A percentile compares a stretch with the other conserved stretches of the same genome.
These are phyloP conservation scores for Hirtodrosophila cameraria DNA, from an alignment of 2,888 invertebrate genomes.

Conservation along the genomic window DNA sequence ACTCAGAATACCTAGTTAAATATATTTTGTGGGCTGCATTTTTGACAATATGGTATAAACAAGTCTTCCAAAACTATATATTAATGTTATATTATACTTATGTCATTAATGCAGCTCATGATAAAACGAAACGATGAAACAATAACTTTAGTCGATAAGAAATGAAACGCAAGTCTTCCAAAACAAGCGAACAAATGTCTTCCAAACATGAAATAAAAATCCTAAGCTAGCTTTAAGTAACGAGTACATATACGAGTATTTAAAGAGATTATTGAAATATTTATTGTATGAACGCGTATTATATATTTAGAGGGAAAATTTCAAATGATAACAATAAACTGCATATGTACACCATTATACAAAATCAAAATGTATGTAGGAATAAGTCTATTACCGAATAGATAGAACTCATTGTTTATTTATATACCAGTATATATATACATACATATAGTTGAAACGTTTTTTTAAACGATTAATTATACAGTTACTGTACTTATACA, in stretches of 20 bases:
- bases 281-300: conserved; percentile 58
- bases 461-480: conserved; percentile 76
- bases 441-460: conserved; percentile 65
- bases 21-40: conserved; percentile 21
- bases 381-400: conserved; percentile 58
- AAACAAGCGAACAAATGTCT: conserved; percentile 79
- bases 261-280: conserved; percentile 60
- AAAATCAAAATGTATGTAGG: conserved; percentile 60
- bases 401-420: conserved; percentile 78
- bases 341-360: conserved; percentile 47
- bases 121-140: conserved; percentile 28
- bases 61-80: conserved; percentile 39
- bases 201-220: conserved; percentile 66
- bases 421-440: conserved; percentile 58
- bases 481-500: conserved; percentile 73
- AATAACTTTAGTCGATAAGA: conserved; percentile 68
- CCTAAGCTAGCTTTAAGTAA: conserved; percentile 59
- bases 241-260: conserved; percentile 37
- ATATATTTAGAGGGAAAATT: conserved; percentile 44
- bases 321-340: conserved; percentile 41
- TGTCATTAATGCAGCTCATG: conserved; percentile 27
- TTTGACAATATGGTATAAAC: conserved; percentile 32
- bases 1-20: conserved; percentile 4
- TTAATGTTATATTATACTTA: conserved; percentile 2
- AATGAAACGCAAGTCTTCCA: conserved; percentile 80